phyloP scores from a whole-genome alignment of 2,797 vertebrate genomes.

The Pantherophis alleghaniensis region DNA sequence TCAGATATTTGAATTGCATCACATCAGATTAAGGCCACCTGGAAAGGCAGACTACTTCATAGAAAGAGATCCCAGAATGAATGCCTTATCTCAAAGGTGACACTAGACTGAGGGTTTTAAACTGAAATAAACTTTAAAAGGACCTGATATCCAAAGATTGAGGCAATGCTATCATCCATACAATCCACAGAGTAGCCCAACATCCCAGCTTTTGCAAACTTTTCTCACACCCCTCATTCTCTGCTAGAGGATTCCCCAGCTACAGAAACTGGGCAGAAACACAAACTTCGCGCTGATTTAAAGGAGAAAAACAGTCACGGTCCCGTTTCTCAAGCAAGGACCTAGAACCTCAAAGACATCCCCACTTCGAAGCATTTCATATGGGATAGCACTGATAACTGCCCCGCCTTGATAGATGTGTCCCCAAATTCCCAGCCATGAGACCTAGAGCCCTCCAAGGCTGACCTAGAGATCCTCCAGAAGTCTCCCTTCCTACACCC shows the following conservation, averaged over 20 bases:
- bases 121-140: neutral
- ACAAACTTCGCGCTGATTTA: neutral
- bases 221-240: neutral
- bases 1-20: slow-evolving; percentile 5
- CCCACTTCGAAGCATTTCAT: neutral
- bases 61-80: neutral
- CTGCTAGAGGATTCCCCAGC: neutral
- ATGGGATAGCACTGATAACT: neutral
- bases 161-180: neutral
- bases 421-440: neutral
- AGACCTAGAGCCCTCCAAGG: too few species aligned
- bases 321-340: neutral
- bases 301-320: neutral
- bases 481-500: fast-evolving
- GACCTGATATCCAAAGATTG: neutral
- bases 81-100: neutral
- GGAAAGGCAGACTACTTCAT: neutral
- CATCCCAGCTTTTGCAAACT: neutral
- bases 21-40: neutral
- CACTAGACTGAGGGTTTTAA: neutral
- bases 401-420: neutral
- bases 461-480: neutral
- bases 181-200: neutral
- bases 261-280: neutral
- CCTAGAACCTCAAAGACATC: neutral